Percentiles rank a stretch among this genome's conserved stretches.
Conservation (phyloP, 2,113 vertebrate species). For the Hippocampus comes region DNA sequence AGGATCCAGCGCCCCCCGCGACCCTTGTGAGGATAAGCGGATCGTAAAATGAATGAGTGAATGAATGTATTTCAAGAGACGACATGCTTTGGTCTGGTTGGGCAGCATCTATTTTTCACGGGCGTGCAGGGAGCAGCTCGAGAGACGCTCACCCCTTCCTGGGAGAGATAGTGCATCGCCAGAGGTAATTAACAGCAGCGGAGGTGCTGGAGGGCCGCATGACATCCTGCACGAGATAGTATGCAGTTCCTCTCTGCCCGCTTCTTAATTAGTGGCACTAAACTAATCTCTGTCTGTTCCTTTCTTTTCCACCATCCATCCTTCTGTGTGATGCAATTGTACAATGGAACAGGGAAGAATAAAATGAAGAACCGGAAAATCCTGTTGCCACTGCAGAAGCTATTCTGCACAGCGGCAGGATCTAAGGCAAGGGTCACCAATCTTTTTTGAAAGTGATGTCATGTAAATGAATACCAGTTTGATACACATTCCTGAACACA, state of each 20-base stretch:
- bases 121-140: slow-evolving; percentile 42
- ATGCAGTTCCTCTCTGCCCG: slow-evolving; percentile 52
- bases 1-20: too few relatives aligned
- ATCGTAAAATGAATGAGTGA: too few relatives aligned
- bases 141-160: slow-evolving; percentile 46
- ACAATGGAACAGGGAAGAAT: slow-evolving; percentile 43
- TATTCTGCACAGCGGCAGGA: background rate
- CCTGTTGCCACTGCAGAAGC: slow-evolving; percentile 43
- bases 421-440: background rate
- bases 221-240: slow-evolving; percentile 51
- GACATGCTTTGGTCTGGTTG: slow-evolving; percentile 15
- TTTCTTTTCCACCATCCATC: slow-evolving; percentile 53
- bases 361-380: slow-evolving; percentile 45
- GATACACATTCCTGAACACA: too few relatives aligned
- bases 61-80: slow-evolving; percentile 13
- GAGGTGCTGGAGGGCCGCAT: slow-evolving; percentile 52
- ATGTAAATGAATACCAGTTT: too few relatives aligned
- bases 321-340: slow-evolving; percentile 39
- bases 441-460: background rate
- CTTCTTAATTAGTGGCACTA: slow-evolving; percentile 66
- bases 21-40: too few relatives aligned
- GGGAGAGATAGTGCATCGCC: slow-evolving; percentile 45
- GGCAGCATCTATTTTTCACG: slow-evolving; percentile 44
- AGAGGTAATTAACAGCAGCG: slow-evolving; percentile 61
- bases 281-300: slow-evolving; percentile 58